These are phyloP conservation scores for Coccyzus lansbergi DNA, from an alignment of 2,797 vertebrate species.

Conservation along the genomic window DNA sequence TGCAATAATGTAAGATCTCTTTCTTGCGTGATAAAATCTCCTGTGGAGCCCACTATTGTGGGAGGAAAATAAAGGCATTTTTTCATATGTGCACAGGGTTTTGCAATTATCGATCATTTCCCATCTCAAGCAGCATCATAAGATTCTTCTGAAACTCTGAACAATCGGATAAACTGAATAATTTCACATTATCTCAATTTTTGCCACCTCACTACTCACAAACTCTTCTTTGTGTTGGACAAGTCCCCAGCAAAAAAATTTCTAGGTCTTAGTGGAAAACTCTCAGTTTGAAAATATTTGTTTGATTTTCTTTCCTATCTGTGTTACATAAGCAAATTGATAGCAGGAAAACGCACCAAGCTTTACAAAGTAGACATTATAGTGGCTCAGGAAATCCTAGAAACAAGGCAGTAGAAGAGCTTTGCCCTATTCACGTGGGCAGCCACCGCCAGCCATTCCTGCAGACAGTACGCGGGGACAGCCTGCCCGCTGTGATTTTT, in stretches of 20 bases:
- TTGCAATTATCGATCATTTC: not conserved
- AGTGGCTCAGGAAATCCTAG: not conserved
- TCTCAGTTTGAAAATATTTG: not conserved
- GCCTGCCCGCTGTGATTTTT: not conserved
- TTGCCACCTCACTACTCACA: not conserved
- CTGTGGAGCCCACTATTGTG: not conserved
- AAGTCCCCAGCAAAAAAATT: not conserved
- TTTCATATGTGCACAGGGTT: not conserved
- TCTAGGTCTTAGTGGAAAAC: not conserved
- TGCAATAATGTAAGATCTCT: not conserved
- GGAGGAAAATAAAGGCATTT: not conserved
- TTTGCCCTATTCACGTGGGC: not conserved
- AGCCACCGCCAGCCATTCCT: not conserved
- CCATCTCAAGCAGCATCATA: not conserved
- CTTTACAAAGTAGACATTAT: not conserved
- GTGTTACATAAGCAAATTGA: not conserved
- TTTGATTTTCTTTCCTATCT: not conserved
- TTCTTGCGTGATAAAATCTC: constrained; percentile 7
- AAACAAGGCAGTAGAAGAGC: not conserved
- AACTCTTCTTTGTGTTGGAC: not conserved
- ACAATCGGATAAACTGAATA: not conserved
- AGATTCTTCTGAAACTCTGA: not conserved
- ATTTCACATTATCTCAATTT: not conserved
- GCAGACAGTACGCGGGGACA: not conserved
- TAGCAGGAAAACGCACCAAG: not conserved